Evolutionary conservation across 2,113 vertebrate genomes (phyloP), one percentile per base, ranked within the genome.

Genomic region (Chinchilla lanigera): DNA sequence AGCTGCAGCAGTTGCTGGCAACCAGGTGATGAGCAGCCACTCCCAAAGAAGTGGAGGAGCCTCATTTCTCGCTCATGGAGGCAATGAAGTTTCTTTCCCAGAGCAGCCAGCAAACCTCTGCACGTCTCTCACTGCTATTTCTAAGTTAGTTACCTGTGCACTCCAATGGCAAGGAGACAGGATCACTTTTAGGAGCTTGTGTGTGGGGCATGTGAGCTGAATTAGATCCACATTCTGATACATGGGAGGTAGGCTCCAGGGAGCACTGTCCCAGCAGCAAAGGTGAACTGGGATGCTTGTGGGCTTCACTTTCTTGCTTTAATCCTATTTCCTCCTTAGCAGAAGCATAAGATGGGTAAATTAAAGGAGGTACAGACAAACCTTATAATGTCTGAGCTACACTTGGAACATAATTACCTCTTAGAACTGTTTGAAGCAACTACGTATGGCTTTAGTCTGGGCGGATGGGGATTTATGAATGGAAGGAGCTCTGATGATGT

Each of bases 1-100:
- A 58, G 16, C 67, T 0, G 1, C 10, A 24, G 19, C 10, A 11
- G 3, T 8, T 77, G 33, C 33, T 1, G 0, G 44, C 4, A 2
- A n/a, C 16, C 7, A 24, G 1, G 6, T 12, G 17, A 71, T 20
- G 4, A 69, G 24, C 22, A n/a, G 44, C 84, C 50, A 33, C 41
- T 16, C 41, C 28, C n/a, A 14, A 61, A 52, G 52, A 61, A 50
- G n/a, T 12, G 22, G 10, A 41, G 65, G 17, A n/a, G 22, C 6
- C 54, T 58, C 28, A 2, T 11, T 44, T 24, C 75, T 77, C 33
- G 11, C 44, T 54, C 69, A 5, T 3, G n/a, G 84, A 5, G 35
- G 38, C 4, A 56, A 19, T 0, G 1, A 52, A n/a, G 20, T 10
- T 38, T 93, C 65, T 44, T 83, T 58, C 16, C 33, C 33, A 54